Evolutionary conservation across 1,140 invertebrate genomes (phyloP), one percentile per base, ranked within the genome.

Genomic region (Aphidius ervi): DNA sequence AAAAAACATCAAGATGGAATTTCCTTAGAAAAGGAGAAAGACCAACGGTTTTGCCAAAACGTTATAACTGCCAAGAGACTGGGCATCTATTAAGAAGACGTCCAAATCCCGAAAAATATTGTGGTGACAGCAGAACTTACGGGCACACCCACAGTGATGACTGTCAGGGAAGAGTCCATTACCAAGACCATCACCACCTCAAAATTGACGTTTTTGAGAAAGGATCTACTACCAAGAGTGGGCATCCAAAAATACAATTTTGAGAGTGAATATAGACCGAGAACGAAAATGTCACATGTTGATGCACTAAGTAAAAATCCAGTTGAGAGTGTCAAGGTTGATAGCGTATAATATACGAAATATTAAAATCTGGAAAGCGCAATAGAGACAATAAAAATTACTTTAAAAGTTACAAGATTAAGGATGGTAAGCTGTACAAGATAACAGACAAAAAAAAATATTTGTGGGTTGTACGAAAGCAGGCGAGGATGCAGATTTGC

Each of bases 381-480:
- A 46, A 47, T 4, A 23, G 42, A 31, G 57, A 62, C n/a, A 49
- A 43, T 37, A 40, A 53, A 42, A 37, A 65, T 8, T 61, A 62
- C 45, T 59, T 59, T 55, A 53, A 64, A 1, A 58, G 60, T 8
- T 64, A 64, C 40, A 47, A 57, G 4, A 10, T 60, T 4, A 64
- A 60, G n/a, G 55, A 47, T 4, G 58, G 53, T 6, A 57, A 62
- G 39, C 61, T 70, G 4, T 71, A 63, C 56, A 57, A 63, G 9
- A 60, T 47, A 41, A 66, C 64, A 54, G 52, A 63, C 16, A 58
- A 59, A 46, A 49, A 63, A 56, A 52, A n/a, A n/a, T n/a, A 67
- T 52, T 65, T 64, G 64, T 77, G 70, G 73, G 42, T 73, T 1
- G 71, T 76, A 16, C 75, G 73, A 0, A 58, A 58, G 63, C 68